Conservation (phyloP, 2,797 vertebrate species). For the Bradypodion ventrale region DNA sequence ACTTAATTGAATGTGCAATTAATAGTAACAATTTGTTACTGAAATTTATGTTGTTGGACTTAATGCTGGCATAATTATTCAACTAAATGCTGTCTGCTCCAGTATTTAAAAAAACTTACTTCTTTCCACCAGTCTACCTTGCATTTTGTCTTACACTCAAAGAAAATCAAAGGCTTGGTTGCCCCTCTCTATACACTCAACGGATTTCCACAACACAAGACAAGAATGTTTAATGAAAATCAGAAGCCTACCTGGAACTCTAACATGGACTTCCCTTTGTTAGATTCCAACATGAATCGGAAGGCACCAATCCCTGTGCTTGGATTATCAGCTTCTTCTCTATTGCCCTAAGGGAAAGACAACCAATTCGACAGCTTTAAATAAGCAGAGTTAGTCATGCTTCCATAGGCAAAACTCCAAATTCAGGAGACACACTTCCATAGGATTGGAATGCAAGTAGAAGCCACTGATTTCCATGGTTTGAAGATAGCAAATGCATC, state of each 20-base stretch:
- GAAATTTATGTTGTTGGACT: too few species aligned
- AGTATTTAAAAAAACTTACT: background rate
- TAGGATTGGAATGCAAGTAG: too few species aligned
- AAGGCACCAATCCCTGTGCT: conserved; percentile 96
- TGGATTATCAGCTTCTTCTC: conserved; percentile 94
- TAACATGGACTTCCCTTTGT: conserved; percentile 98
- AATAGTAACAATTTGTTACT: too few species aligned
- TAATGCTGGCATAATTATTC: too few species aligned
- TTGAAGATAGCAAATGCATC: background rate
- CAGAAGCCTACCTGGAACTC: conserved; percentile 89
- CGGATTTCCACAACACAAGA: background rate
- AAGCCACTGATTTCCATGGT: background rate
- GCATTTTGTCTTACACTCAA: background rate
- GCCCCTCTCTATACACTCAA: background rate
- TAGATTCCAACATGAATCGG: conserved; percentile 98
- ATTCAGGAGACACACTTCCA: background rate
- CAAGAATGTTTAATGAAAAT: background rate
- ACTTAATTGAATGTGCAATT: too few species aligned
- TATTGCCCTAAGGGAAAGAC: conserved; percentile 83
- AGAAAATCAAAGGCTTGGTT: background rate
- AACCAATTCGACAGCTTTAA: background rate
- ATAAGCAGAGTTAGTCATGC: background rate
- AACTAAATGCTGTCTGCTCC: too few species aligned
- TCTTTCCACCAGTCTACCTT: background rate
- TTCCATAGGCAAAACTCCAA: background rate